These are phyloP conservation scores for Drosophila mojavensis DNA, from an alignment of 1,140 invertebrate species.

Conservation along the genomic window DNA sequence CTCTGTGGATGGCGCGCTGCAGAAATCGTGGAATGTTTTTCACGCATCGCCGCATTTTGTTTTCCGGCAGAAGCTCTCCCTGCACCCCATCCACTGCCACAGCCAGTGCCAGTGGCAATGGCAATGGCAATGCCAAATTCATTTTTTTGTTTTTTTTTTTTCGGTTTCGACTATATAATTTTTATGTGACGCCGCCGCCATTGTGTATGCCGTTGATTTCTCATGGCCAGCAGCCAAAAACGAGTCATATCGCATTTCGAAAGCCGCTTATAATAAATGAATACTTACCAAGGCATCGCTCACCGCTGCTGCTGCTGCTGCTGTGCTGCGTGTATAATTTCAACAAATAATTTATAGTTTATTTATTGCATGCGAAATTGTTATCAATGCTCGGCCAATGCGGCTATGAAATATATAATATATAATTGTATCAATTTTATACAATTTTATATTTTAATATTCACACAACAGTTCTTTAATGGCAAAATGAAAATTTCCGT, in stretches of 20 bases:
- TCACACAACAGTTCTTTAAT: too few species aligned
- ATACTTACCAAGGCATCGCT: background rate
- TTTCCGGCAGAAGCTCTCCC: slow-evolving; percentile 60
- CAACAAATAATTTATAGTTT: background rate
- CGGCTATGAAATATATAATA: background rate
- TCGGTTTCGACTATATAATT: slow-evolving; percentile 42
- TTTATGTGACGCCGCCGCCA: slow-evolving; percentile 43
- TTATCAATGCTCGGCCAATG: background rate
- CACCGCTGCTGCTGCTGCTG: background rate
- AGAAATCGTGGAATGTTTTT: slow-evolving; percentile 78
- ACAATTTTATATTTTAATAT: too few species aligned
- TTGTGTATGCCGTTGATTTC: slow-evolving; percentile 34
- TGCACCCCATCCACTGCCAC: background rate
- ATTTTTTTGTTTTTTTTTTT: background rate
- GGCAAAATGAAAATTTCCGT: too few species aligned
- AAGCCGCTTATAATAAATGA: slow-evolving; percentile 21
- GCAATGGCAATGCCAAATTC: too few species aligned
- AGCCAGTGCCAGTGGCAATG: too few species aligned
- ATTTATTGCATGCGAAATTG: background rate
- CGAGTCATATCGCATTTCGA: slow-evolving; percentile 19
- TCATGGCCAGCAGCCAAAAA: slow-evolving; percentile 19
- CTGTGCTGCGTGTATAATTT: background rate
- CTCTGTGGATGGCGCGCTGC: slow-evolving; percentile 41
- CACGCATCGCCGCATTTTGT: slow-evolving; percentile 77
- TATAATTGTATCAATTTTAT: too few species aligned